A percentile compares a stretch with the other conserved stretches of the same genome.
These are phyloP conservation scores for Stegostoma tigrinum DNA, from an alignment of 2,113 vertebrate species.

Conservation along the genomic window DNA sequence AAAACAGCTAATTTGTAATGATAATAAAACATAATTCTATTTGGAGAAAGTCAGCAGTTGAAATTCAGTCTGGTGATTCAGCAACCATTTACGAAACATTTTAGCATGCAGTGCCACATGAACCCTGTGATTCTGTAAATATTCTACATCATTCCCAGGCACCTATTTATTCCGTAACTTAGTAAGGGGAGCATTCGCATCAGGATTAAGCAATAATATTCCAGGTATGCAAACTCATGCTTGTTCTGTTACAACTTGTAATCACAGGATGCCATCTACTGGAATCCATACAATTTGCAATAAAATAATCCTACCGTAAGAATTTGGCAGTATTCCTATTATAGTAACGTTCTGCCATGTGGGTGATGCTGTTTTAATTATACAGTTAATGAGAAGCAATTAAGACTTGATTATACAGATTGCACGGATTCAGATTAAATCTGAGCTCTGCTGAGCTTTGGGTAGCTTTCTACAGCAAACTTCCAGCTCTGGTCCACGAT, in stretches of 20 bases:
- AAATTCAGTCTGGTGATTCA: neutral
- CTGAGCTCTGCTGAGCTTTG: neutral
- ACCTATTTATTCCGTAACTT: neutral
- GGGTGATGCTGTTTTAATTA: neutral
- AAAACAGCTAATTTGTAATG: neutral
- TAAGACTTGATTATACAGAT: neutral
- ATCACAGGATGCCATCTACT: constrained; percentile 10
- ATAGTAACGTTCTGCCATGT: neutral
- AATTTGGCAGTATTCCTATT: neutral
- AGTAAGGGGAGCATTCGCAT: neutral
- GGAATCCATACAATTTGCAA: neutral
- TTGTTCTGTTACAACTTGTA: neutral
- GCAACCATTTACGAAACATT: neutral
- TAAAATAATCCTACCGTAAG: neutral
- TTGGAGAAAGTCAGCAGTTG: neutral
- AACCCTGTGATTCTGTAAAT: neutral
- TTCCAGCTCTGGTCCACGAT: neutral
- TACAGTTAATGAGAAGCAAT: neutral
- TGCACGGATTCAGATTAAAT: neutral
- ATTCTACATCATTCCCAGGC: neutral
- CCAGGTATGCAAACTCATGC: neutral
- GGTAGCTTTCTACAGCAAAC: neutral
- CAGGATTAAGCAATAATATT: neutral
- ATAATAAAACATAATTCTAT: neutral
- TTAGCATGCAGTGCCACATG: neutral